Conservation (phyloP, 2,113 vertebrate genomes). For the Epinephelus moara region DNA sequence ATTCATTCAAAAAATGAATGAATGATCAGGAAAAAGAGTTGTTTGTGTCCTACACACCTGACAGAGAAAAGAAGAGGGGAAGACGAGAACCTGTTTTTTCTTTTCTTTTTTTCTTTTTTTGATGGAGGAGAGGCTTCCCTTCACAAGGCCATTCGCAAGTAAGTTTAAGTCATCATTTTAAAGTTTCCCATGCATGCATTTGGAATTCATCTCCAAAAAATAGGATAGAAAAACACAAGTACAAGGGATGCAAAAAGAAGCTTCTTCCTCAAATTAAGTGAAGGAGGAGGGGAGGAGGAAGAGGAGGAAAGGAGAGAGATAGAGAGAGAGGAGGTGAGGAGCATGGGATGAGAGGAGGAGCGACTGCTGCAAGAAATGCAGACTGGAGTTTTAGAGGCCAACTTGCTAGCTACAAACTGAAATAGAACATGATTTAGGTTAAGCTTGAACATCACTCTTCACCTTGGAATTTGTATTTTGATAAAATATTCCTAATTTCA, state of each 20-base stretch:
- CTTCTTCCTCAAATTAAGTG: constrained; percentile 76
- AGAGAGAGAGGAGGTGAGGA: constrained; percentile 22
- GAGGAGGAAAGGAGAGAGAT: constrained; percentile 30
- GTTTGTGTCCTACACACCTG: not conserved
- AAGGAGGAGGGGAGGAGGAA: constrained; percentile 49
- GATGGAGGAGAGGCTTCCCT: constrained; percentile 76
- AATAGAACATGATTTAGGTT: not conserved
- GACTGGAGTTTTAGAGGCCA: constrained; percentile 20
- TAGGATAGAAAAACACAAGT: constrained; percentile 80
- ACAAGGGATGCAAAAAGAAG: constrained; percentile 82
- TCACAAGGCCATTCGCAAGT: constrained; percentile 61
- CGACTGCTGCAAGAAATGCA: constrained; percentile 5
- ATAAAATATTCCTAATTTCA: not conserved
- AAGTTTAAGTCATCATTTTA: constrained; percentile 69
- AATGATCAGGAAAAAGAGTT: not conserved
- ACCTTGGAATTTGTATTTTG: not conserved
- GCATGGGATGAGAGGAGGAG: constrained; percentile 18
- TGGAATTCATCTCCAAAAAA: constrained; percentile 80
- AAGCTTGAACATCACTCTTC: too few species aligned
- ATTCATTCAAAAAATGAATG: not conserved
- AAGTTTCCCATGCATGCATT: constrained; percentile 81
- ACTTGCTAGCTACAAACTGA: not conserved
- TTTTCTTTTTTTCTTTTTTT: not conserved
- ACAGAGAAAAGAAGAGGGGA: constrained; percentile 32
- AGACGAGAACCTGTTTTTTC: constrained; percentile 8